phyloP scores from a whole-genome alignment of 2,797 vertebrate species.

The Nasua narica region DNA sequence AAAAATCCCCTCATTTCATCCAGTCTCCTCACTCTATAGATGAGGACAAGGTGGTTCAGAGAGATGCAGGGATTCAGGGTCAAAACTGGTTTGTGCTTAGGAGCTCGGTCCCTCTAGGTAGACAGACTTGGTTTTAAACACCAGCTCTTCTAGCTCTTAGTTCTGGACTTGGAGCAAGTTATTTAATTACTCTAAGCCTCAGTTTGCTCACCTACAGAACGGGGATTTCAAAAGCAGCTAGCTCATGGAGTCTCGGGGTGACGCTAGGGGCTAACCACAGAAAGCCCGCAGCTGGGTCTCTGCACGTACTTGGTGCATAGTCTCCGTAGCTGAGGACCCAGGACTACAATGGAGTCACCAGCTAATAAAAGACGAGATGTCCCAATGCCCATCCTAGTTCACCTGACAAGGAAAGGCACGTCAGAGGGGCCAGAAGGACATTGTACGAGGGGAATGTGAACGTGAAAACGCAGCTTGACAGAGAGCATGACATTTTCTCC shows the following conservation, averaged over 20 bases:
- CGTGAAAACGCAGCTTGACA: background rate
- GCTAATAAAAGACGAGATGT: background rate
- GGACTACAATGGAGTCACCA: background rate
- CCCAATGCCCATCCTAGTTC: background rate
- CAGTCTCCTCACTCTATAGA: background rate
- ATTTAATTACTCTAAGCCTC: background rate
- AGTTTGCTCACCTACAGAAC: background rate
- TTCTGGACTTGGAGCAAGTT: background rate
- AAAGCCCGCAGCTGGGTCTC: background rate
- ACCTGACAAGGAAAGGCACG: background rate
- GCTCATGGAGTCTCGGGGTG: background rate
- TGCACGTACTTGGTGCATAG: rapidly evolving
- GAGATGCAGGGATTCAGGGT: background rate
- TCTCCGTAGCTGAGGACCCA: background rate
- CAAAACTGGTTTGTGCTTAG: no score
- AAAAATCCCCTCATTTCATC: background rate
- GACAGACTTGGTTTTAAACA: background rate
- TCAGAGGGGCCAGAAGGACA: background rate
- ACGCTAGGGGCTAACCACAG: background rate
- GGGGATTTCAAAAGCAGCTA: background rate
- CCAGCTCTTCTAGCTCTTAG: background rate
- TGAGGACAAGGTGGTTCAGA: background rate
- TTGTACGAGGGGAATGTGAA: background rate
- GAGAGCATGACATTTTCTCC: background rate
- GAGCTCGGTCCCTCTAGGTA: background rate